Percentiles rank a stretch among this genome's conserved stretches.
These are phyloP conservation scores for Thyatira batis DNA, from an alignment of 2,888 invertebrate species.

Conservation along the genomic window DNA sequence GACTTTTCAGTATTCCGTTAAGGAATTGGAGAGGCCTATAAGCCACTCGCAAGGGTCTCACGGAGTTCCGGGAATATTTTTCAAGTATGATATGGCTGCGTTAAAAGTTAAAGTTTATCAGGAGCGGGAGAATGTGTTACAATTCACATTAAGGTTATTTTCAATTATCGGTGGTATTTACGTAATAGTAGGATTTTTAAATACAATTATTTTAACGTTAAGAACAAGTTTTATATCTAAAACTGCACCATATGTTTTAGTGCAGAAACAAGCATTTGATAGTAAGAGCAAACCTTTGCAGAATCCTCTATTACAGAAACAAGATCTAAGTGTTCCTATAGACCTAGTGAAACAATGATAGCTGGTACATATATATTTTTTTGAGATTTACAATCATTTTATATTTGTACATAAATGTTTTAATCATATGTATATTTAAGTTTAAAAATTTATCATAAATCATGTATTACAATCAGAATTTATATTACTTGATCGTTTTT, in stretches of 20 bases:
- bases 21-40: conserved; percentile 92
- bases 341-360: conserved; percentile 68
- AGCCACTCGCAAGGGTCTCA: conserved; percentile 88
- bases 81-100: conserved; percentile 97
- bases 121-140: conserved; percentile 88
- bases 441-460: too few species aligned
- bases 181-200: conserved; percentile 87
- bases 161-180: conserved; percentile 96
- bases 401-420: too few species aligned
- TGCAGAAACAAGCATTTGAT: conserved; percentile 32
- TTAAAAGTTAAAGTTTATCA: conserved; percentile 92
- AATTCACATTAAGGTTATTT: conserved; percentile 93
- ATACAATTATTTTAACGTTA: conserved; percentile 56
- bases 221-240: conserved; percentile 45
- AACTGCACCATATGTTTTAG: conserved; percentile 26
- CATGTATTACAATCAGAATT: too few species aligned
- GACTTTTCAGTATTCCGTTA: conserved; percentile 97
- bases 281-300: conserved; percentile 27
- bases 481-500: too few species aligned
- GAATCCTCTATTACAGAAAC: conserved; percentile 57
- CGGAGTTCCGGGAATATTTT: conserved; percentile 96
- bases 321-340: conserved; percentile 62
- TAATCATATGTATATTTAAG: too few species aligned
- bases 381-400: not conserved
- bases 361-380: conserved; percentile 7